phyloP scores from a whole-genome alignment of 2,113 vertebrate genomes.

The Pelvicachromis taeniatus region DNA sequence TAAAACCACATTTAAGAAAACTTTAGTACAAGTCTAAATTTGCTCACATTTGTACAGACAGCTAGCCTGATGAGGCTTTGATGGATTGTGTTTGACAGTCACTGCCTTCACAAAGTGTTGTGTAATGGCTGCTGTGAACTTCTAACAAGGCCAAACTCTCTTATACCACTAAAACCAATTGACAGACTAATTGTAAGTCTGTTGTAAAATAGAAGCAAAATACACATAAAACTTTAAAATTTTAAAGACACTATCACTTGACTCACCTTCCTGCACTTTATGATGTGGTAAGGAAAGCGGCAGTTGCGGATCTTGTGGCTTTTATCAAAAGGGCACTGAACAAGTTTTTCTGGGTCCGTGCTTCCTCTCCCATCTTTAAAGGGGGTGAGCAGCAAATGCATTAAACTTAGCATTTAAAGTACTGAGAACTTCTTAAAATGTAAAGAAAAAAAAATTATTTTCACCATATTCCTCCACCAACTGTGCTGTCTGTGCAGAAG shows the following conservation, averaged over 20 bases:
- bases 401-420: background rate
- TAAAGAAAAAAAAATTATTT: background rate
- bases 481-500: background rate
- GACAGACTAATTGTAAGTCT: background rate
- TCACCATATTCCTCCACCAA: constrained; percentile 4
- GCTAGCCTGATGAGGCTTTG: too few relatives aligned
- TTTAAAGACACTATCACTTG: background rate
- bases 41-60: too few relatives aligned
- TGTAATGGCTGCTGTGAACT: background rate
- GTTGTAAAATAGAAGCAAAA: background rate
- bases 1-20: too few relatives aligned
- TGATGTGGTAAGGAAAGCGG: constrained; percentile 88
- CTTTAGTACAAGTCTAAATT: too few relatives aligned
- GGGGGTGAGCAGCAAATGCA: background rate
- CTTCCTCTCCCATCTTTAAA: background rate
- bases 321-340: constrained; percentile 85
- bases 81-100: too few relatives aligned
- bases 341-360: constrained; percentile 79
- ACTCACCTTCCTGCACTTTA: constrained; percentile 88
- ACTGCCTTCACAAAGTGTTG: too few relatives aligned
- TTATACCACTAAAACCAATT: background rate
- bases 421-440: background rate
- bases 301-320: constrained; percentile 82
- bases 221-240: background rate
- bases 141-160: background rate